Evolutionary conservation across 1,140 invertebrate genomes (phyloP).

Genomic region (Antheraea mylitta): DNA sequence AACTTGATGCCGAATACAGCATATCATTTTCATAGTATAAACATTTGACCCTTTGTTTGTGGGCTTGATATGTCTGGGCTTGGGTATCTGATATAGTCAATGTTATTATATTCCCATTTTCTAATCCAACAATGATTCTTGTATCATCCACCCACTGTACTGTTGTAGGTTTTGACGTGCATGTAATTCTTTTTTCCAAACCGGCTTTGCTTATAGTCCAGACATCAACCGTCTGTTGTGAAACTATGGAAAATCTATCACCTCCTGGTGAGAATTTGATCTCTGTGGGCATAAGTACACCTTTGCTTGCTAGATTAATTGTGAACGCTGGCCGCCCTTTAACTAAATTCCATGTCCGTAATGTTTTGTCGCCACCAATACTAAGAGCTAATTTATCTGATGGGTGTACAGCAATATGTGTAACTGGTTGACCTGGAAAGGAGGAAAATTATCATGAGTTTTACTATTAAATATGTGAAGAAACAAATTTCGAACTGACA

Average conservation of each 20-base stretch:
- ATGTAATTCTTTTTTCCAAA: constrained; percentile 80
- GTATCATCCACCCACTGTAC: constrained; percentile 82
- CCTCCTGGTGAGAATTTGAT: constrained; percentile 85
- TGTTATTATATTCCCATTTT: constrained; percentile 84
- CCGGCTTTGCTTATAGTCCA: constrained; percentile 88
- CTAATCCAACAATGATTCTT: constrained; percentile 83
- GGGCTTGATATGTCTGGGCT: constrained; percentile 78
- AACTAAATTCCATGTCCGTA: constrained; percentile 96
- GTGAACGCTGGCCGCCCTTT: constrained; percentile 94
- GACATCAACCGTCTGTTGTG: constrained; percentile 85
- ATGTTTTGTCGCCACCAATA: constrained; percentile 89
- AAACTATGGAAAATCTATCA: constrained; percentile 85
- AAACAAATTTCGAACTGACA: too few relatives aligned
- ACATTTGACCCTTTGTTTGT: constrained; percentile 85
- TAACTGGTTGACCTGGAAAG: constrained; percentile 82
- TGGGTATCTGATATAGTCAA: constrained; percentile 79
- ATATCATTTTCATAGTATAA: constrained; percentile 77
- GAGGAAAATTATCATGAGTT: too few relatives aligned
- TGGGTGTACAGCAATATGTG: constrained; percentile 89
- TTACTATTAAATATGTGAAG: too few relatives aligned
- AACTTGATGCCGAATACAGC: constrained; percentile 84
- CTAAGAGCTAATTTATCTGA: constrained; percentile 93
- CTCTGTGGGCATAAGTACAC: constrained; percentile 77
- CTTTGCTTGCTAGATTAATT: constrained; percentile 88
- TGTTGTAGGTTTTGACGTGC: constrained; percentile 82